Conservation (phyloP, 64 coral and sea anemone species). For the Montipora efflorescens region DNA sequence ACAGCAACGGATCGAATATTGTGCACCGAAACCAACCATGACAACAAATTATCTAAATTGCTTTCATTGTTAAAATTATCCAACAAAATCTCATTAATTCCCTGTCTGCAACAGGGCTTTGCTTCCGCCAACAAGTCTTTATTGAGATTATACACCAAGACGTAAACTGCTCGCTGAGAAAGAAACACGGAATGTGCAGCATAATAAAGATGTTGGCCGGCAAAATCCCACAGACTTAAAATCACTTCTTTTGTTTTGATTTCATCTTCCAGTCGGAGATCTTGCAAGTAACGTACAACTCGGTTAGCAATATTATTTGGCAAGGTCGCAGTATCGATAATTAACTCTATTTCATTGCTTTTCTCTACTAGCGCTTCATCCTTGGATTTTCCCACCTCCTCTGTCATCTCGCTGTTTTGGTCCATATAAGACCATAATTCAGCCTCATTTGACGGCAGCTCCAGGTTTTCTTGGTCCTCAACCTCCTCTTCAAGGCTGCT, state of each 20-base stretch:
- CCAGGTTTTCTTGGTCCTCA: not conserved
- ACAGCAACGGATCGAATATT: not conserved
- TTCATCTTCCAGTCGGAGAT: conserved; percentile 2
- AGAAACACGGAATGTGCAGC: conserved; percentile 53
- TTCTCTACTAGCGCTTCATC: not conserved
- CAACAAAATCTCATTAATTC: conserved; percentile 14
- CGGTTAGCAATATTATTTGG: conserved; percentile 2
- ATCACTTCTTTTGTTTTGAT: conserved; percentile 24
- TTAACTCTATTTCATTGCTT: not conserved
- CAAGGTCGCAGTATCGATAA: not conserved
- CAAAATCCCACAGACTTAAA: conserved; percentile 57
- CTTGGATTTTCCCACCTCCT: not conserved
- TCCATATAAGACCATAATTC: not conserved
- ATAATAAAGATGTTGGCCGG: conserved; percentile 55
- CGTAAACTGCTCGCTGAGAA: conserved; percentile 24
- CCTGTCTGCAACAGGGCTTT: conserved; percentile 40
- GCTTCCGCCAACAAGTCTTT: conserved; percentile 3
- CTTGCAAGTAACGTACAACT: conserved; percentile 16
- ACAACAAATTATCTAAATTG: conserved; percentile 38
- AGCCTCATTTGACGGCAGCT: not conserved
- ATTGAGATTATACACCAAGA: conserved; percentile 54
- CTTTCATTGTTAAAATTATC: conserved; percentile 45
- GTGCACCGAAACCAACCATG: conserved; percentile 53
- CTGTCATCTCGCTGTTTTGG: not conserved
- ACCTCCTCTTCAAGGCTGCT: not conserved